Base-by-base conservation (phyloP, 1,140 invertebrate species). In the Coenobita brevimanus region DNA sequence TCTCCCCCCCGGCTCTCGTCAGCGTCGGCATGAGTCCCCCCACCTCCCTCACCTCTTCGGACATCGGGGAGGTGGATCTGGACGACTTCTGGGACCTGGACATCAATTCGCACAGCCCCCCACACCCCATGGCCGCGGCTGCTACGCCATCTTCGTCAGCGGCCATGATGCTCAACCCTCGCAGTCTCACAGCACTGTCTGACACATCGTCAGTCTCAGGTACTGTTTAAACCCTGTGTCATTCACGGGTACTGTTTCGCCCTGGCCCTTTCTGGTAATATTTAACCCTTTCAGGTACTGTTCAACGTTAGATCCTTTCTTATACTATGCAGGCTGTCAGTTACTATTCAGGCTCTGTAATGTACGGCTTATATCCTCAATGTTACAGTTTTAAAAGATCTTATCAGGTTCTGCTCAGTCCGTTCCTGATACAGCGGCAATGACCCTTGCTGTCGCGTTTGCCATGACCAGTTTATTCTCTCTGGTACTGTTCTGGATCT, bases 81-180 rank as follows among this genome's bases (percentile, higher is more conserved):
- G 96, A 97, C 90, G 96, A 97, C 90, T 94, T 97, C 83, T 97
- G 96, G 96, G 95, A 97, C 88, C 94, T 95, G 73, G 94, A 95
- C 91, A 92, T 94, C 57, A 93, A 93, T 90, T 91, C 92, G n/a
- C 91, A 92, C 50, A 86, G 89, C 78, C 82, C 82, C 24, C 82
- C 86, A 3, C 89, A 89, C 69, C 85, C 83, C 54, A 82, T 89
- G 43, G 69, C 82, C 21, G 81, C 84, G 8, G 73, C 80, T n/a
- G 82, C 87, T 43, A 73, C 87, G 30, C 78, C 87, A 54, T 76
- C 82, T 64, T 46, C 84, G 17, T 54, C 81, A 15, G 67, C 60
- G 33, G 62, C 84, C 60, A n/a, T 86, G 21, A 50, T 80, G 75
- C 41, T 69, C 60, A 67, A 86, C 24, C 80, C 80, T 1, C 60